Conservation (phyloP, 2,797 vertebrate genomes). For the Echeneis naucrates region DNA sequence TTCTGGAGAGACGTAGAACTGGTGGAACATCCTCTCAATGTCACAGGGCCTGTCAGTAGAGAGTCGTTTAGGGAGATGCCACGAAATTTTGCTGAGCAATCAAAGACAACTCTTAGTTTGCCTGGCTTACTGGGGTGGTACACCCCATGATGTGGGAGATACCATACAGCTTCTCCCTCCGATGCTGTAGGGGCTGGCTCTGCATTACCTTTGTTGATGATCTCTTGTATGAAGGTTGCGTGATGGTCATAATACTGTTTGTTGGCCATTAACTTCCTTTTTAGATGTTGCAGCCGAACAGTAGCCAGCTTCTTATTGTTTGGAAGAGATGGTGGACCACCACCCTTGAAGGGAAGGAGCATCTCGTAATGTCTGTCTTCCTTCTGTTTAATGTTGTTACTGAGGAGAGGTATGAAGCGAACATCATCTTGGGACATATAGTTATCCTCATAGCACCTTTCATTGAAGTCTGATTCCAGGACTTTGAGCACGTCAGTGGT, state of each 20-base stretch:
- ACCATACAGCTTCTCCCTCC: conserved; percentile 6
- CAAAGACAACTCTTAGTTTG: conserved; percentile 28
- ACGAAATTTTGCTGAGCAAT: conserved; percentile 17
- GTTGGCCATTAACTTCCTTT: conserved; percentile 20
- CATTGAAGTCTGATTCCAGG: too few relatives aligned
- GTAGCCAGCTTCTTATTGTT: conserved; percentile 37
- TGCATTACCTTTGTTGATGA: conserved; percentile 18
- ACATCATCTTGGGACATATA: conserved; percentile 40
- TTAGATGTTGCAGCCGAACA: conserved; percentile 18
- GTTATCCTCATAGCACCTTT: not conserved
- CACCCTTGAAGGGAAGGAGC: conserved; percentile 20
- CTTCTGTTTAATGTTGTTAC: not conserved
- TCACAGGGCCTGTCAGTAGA: conserved; percentile 27
- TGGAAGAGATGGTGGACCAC: not conserved
- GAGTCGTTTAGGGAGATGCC: conserved; percentile 21
- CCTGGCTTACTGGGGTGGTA: conserved; percentile 17
- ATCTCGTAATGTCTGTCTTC: conserved; percentile 3
- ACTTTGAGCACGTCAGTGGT: too few relatives aligned
- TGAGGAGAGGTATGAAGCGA: conserved; percentile 2
- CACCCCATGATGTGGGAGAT: conserved; percentile 10
- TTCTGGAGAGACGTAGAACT: conserved; percentile 29
- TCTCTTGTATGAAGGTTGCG: conserved; percentile 38
- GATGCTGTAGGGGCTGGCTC: conserved; percentile 1
- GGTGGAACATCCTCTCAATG: conserved; percentile 28
- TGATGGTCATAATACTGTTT: conserved; percentile 30